phyloP scores from a whole-genome alignment of 1,140 invertebrate genomes.

The Solenopsis invicta region DNA sequence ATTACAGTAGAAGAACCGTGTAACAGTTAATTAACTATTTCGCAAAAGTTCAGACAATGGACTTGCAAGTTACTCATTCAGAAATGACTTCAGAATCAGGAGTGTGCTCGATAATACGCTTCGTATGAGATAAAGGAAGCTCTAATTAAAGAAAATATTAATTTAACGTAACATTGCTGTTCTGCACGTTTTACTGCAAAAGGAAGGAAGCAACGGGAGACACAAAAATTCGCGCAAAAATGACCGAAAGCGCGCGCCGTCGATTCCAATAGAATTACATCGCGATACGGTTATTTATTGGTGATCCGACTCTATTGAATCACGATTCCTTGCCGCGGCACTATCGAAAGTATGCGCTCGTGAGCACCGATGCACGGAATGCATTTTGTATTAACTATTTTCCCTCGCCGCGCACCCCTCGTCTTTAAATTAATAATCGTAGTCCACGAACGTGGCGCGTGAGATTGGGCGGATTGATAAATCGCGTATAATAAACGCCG shows the following conservation, averaged over 20 bases:
- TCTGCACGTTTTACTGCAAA: background rate
- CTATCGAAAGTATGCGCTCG: constrained; percentile 34
- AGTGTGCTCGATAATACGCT: background rate
- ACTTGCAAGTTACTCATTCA: background rate
- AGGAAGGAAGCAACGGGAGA: background rate
- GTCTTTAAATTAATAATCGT: constrained; percentile 52
- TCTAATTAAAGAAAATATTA: constrained; percentile 20
- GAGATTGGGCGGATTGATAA: constrained; percentile 45
- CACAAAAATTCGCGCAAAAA: constrained; percentile 1
- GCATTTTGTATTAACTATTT: constrained; percentile 42
- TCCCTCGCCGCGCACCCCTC: background rate
- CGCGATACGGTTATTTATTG: constrained; percentile 37
- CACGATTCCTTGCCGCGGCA: constrained; percentile 19
- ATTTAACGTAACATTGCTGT: background rate
- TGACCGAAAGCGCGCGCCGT: background rate
- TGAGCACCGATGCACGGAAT: constrained; percentile 7
- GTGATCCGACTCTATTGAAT: constrained; percentile 24
- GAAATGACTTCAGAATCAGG: constrained; percentile 3
- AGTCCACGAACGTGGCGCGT: constrained; percentile 10
- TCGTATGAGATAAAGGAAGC: background rate
- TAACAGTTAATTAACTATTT: constrained; percentile 30
- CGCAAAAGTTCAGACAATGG: constrained; percentile 4
- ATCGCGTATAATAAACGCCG: constrained; percentile 48
- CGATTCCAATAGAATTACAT: constrained; percentile 18
- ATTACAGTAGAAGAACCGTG: background rate